phyloP scores from a whole-genome alignment of 2,797 vertebrate genomes.

The Xerus rutilus region DNA sequence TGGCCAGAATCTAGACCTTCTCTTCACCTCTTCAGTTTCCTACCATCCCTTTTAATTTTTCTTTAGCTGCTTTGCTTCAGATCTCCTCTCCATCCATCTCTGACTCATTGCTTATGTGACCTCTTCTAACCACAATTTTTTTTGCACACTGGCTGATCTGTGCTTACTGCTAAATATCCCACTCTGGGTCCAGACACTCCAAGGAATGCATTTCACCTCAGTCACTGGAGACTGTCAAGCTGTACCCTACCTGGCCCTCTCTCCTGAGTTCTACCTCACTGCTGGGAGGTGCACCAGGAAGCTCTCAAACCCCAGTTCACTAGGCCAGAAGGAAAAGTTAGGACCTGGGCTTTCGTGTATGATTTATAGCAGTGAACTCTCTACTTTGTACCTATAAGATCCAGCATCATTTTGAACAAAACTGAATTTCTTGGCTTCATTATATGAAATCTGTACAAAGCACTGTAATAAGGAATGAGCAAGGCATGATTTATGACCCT shows the following conservation, averaged over 20 bases:
- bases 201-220: accelerated
- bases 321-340: background rate
- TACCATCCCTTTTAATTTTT: background rate
- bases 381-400: background rate
- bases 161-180: background rate
- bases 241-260: accelerated
- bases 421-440: conserved; percentile 63
- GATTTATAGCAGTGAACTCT: background rate
- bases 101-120: background rate
- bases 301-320: background rate
- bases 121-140: too few relatives aligned
- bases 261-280: background rate
- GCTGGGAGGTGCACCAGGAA: too few relatives aligned
- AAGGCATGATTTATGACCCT: conserved; percentile 71
- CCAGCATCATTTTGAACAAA: conserved; percentile 44
- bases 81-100: background rate
- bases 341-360: background rate
- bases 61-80: background rate
- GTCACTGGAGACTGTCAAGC: background rate
- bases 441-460: conserved; percentile 44
- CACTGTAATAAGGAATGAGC: conserved; percentile 45
- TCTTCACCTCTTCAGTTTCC: background rate
- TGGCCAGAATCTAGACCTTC: background rate
- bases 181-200: background rate
- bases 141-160: background rate